phyloP scores from a whole-genome alignment of 30 jellyfish, hydroid and myxozoan genomes.

The Clytia hemisphaerica region DNA sequence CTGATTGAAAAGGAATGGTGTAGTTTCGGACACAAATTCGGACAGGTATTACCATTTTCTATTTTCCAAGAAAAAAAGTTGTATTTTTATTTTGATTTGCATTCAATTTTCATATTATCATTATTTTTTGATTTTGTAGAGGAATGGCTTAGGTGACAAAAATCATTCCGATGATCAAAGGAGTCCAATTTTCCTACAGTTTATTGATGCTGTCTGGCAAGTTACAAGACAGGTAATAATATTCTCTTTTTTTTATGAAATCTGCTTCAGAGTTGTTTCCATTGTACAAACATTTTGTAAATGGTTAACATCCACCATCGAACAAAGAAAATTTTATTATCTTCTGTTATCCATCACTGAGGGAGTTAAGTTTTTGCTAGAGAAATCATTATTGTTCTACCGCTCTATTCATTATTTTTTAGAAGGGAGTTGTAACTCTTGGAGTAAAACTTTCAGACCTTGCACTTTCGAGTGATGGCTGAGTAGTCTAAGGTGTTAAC shows the following conservation, averaged over 20 bases:
- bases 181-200: conserved; percentile 82
- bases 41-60: conserved; percentile 39
- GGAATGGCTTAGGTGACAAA: conserved; percentile 89
- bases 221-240: conserved; percentile 79
- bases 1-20: conserved; percentile 98
- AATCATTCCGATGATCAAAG: conserved; percentile 78
- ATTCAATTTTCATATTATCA: background rate
- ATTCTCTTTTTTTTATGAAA: background rate
- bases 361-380: too few species aligned
- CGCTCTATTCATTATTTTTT: too few species aligned
- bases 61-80: background rate
- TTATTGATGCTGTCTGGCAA: conserved; percentile 96
- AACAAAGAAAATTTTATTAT: too few species aligned
- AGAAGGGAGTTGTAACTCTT: too few species aligned
- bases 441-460: too few species aligned
- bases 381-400: too few species aligned
- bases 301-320: too few species aligned
- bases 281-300: too few species aligned
- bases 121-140: conserved; percentile 29
- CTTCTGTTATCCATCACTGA: too few species aligned
- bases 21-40: conserved; percentile 93
- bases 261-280: too few species aligned
- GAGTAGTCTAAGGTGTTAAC: too few species aligned
- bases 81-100: background rate
- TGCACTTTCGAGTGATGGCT: too few species aligned